Conservation (phyloP, 2,113 vertebrate genomes). For the Oryzias curvinotus region DNA sequence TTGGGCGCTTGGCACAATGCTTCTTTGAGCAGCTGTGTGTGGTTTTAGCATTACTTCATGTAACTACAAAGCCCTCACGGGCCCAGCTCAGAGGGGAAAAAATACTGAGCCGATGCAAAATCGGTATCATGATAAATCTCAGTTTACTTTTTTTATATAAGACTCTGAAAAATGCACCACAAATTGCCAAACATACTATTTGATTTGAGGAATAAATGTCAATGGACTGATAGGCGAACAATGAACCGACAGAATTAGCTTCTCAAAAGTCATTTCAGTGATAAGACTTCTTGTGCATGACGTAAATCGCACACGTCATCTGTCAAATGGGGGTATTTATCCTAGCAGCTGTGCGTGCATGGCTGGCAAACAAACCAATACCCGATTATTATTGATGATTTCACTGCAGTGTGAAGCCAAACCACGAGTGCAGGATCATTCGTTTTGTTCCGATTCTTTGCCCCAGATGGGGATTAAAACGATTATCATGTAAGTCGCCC, state of each 20-base stretch:
- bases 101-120: too few species aligned
- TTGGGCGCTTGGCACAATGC: constrained; percentile 4
- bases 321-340: neutral
- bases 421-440: neutral
- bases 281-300: neutral
- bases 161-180: neutral
- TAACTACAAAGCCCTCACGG: neutral
- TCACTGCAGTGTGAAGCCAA: neutral
- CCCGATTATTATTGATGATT: neutral
- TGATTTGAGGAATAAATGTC: neutral
- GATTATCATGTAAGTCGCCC: neutral
- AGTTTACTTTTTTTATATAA: too few species aligned
- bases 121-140: neutral
- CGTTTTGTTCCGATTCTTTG: neutral
- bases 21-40: constrained; percentile 5
- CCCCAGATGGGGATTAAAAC: too few species aligned
- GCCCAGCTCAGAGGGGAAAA: neutral
- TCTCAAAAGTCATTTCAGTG: neutral
- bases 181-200: too few species aligned
- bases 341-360: neutral
- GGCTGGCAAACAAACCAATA: neutral
- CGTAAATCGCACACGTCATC: neutral
- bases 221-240: neutral
- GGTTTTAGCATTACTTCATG: neutral
- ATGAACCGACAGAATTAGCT: too few species aligned